Base-by-base conservation (phyloP, 2,888 invertebrate genomes). In the Himalopsyche japonica region DNA sequence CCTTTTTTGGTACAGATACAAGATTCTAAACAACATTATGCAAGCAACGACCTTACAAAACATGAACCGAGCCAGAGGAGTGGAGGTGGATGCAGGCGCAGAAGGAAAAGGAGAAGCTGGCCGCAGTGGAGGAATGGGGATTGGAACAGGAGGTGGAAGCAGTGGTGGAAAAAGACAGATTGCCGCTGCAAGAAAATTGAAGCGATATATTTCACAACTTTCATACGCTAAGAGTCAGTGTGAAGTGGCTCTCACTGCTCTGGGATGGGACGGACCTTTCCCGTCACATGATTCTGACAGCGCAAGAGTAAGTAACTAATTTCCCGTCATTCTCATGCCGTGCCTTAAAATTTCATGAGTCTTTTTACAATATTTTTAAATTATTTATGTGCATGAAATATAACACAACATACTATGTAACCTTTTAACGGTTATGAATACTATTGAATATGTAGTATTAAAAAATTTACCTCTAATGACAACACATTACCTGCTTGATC, bases 31-130 rank as follows among this genome's bases (percentile, higher is more conserved):
- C 76, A 98, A 98, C 92, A 95, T 98, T 88, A 97, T 98, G 96
- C 97, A 98, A 93, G 97, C 97, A 0, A 97, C 98, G 20, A 97
- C 97, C 0, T 93, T 97, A 87, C 97, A 97, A 91, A 98, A 97
- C 89, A 93, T 98, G 86, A 97, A 97, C 91, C 93, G 97, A 88
- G 95, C 97, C 7, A 96, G 97, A 91, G 97, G 96, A 77, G 92
- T 95, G 57, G 95, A 95, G 88, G 92, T 94, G 64, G 96, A 96
- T 87, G 89, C 90, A 0, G 90, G 90, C 47, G 92, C 93, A 78
- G 93, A 93, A 86, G 90, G 89, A 76, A 92, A 91, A 81, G 90
- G 93, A n/a, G 89, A 91, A 76, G 92, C 92, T n/a, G 88, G 95
- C 87, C 80, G 82, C 0, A 78, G 91, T 34, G 90, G 90, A 32